A percentile compares a stretch with the other conserved stretches of the same genome.
Evolutionary conservation across 1,140 invertebrate species (phyloP).

Genomic region (Aporrectodea caliginosa): DNA sequence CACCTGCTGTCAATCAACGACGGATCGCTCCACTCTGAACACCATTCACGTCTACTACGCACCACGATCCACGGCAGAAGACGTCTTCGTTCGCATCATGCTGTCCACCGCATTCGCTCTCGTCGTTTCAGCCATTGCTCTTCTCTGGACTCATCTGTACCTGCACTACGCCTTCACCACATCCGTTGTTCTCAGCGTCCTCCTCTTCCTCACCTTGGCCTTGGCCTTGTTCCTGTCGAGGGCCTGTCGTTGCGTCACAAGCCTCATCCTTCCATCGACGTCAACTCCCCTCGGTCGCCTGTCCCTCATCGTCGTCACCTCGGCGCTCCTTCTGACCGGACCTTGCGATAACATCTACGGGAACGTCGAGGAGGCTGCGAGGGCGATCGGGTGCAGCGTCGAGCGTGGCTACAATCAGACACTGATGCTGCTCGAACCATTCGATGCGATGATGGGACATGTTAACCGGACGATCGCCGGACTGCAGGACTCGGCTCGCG

Average conservation of each 20-base stretch:
- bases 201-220: not conserved
- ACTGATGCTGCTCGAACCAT: slow-evolving; percentile 22
- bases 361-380: slow-evolving; percentile 18
- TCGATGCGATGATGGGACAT: slow-evolving; percentile 27
- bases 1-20: not conserved
- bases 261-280: slow-evolving; percentile 16
- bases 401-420: slow-evolving; percentile 29
- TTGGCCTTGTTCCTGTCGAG: too few relatives aligned
- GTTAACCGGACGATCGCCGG: slow-evolving; percentile 15
- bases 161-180: slow-evolving; percentile 14
- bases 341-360: slow-evolving; percentile 23
- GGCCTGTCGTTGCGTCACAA: slow-evolving; percentile 15
- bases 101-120: slow-evolving; percentile 16
- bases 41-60: slow-evolving; percentile 23
- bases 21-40: not conserved
- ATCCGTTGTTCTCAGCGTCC: not conserved
- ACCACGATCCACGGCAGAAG: too few relatives aligned
- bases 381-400: slow-evolving; percentile 19
- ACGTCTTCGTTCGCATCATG: too few relatives aligned
- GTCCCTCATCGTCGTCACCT: slow-evolving; percentile 7
- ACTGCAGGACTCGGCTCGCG: slow-evolving; percentile 14
- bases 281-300: slow-evolving; percentile 19
- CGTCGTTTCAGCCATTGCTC: not conserved
- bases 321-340: slow-evolving; percentile 19
- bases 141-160: slow-evolving; percentile 14